Conservation (phyloP, 2,113 vertebrate species). For the Geococcyx californianus region DNA sequence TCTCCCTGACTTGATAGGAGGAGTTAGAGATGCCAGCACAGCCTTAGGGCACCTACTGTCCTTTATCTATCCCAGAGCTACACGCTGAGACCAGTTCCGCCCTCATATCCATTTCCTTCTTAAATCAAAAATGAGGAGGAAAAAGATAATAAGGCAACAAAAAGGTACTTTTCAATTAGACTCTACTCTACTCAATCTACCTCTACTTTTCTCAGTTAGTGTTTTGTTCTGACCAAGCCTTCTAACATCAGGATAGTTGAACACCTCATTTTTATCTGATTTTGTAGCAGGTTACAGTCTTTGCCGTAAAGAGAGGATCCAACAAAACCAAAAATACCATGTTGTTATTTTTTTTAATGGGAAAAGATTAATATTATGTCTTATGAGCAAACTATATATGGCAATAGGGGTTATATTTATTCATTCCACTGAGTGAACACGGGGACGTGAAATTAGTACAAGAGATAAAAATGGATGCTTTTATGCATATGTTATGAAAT, state of each 20-base stretch:
- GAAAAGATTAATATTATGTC: slow-evolving; percentile 24
- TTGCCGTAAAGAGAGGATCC: background rate
- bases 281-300: background rate
- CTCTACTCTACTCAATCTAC: background rate
- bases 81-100: background rate
- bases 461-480: slow-evolving; percentile 59
- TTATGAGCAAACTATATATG: background rate
- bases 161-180: background rate
- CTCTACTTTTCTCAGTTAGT: background rate
- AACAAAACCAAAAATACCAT: background rate
- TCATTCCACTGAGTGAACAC: background rate
- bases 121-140: background rate
- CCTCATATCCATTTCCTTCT: background rate
- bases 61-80: background rate
- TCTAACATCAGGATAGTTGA: background rate
- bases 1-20: background rate
- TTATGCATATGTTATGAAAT: slow-evolving; percentile 67
- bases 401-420: slow-evolving; percentile 22
- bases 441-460: slow-evolving; percentile 52
- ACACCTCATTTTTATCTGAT: background rate
- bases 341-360: background rate
- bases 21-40: background rate
- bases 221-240: background rate
- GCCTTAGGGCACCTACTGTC: background rate
- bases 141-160: background rate